These are phyloP conservation scores for Prionchulus punctatus DNA, from an alignment of 2,888 invertebrate genomes.

Conservation along the genomic window DNA sequence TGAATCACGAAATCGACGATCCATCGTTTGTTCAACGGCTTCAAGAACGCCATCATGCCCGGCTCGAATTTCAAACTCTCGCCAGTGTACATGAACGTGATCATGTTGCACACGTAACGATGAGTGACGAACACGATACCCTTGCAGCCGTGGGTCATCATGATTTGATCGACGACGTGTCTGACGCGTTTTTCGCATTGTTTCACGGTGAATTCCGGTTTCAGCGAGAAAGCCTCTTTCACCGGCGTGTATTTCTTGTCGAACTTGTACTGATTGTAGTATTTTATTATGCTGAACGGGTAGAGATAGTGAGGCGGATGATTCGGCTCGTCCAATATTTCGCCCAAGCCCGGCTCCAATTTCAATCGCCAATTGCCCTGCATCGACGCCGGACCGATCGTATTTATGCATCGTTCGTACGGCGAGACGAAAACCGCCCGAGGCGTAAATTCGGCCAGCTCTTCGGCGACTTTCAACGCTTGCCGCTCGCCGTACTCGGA, in stretches of 20 bases:
- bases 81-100: neutral
- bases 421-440: neutral
- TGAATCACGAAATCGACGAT: neutral
- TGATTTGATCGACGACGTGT: neutral
- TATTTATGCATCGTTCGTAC: neutral
- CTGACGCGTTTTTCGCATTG: neutral
- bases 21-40: neutral
- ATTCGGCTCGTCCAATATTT: neutral
- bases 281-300: neutral
- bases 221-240: neutral
- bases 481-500: neutral
- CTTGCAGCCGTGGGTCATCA: neutral
- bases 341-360: neutral
- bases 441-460: neutral
- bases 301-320: neutral
- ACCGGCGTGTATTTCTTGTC: neutral
- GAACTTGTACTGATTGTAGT: neutral
- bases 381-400: neutral
- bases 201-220: neutral
- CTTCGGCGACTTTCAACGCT: neutral
- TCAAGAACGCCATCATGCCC: neutral
- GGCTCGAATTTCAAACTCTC: neutral
- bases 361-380: neutral
- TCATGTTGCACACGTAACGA: neutral
- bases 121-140: neutral